These are phyloP conservation scores for Clanis bilineata DNA, from an alignment of 2,888 invertebrate genomes.

Conservation along the genomic window DNA sequence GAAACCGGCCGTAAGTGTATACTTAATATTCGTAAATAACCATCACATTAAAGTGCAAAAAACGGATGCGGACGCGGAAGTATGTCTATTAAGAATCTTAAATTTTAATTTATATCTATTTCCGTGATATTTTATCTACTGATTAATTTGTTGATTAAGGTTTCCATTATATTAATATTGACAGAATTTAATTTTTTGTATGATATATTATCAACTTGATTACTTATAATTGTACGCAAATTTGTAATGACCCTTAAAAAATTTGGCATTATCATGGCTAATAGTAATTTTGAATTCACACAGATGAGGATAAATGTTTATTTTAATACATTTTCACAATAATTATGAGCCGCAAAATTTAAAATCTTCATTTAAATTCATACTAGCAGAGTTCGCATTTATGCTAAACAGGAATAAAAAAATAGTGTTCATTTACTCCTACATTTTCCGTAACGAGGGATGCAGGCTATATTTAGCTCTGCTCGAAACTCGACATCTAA, in stretches of 20 bases:
- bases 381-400: background rate
- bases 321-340: background rate
- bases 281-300: no score
- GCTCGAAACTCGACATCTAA: background rate
- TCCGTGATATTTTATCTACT: background rate
- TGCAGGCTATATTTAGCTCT: background rate
- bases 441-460: background rate
- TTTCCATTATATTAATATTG: background rate
- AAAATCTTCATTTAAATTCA: background rate
- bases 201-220: background rate
- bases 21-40: no score
- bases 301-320: no score
- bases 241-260: no score
- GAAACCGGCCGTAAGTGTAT: no score
- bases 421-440: background rate
- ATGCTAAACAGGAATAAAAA: background rate
- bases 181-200: background rate
- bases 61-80: background rate
- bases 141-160: background rate
- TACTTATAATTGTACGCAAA: no score
- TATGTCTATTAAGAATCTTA: background rate
- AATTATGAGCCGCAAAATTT: background rate
- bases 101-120: background rate
- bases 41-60: background rate
- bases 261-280: no score